Conservation (phyloP, 2,888 invertebrate species). For the Troides oblongomaculatus region DNA sequence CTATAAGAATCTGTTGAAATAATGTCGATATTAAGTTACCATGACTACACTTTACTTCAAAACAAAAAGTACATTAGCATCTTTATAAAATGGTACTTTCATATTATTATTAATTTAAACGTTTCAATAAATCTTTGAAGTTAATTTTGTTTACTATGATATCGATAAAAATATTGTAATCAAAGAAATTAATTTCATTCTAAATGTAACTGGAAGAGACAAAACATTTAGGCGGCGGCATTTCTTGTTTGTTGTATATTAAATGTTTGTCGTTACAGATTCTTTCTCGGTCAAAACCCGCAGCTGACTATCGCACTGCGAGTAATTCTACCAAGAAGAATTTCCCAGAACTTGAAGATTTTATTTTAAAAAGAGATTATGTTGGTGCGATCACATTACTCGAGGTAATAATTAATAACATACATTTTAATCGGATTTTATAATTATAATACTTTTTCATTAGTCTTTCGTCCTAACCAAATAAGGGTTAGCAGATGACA, state of each 20-base stretch:
- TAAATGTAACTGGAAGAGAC: background rate
- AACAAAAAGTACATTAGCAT: background rate
- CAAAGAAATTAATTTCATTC: background rate
- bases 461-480: too few relatives aligned
- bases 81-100: background rate
- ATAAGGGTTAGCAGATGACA: too few relatives aligned
- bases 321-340: conserved; percentile 70
- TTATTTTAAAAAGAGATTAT: conserved; percentile 93
- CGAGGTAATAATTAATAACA: conserved; percentile 82
- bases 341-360: conserved; percentile 93
- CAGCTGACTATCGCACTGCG: conserved; percentile 71
- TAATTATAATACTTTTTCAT: too few relatives aligned
- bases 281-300: conserved; percentile 90
- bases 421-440: background rate
- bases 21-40: background rate
- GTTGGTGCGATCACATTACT: conserved; percentile 95
- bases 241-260: background rate
- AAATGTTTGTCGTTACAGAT: conserved; percentile 76
- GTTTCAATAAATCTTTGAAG: too few relatives aligned
- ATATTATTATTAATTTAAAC: background rate
- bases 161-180: background rate
- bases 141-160: background rate
- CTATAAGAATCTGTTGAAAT: background rate
- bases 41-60: background rate
- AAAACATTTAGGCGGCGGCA: background rate